Evolutionary conservation across 2,113 vertebrate species (phyloP).

Genomic region (Siniperca chuatsi): DNA sequence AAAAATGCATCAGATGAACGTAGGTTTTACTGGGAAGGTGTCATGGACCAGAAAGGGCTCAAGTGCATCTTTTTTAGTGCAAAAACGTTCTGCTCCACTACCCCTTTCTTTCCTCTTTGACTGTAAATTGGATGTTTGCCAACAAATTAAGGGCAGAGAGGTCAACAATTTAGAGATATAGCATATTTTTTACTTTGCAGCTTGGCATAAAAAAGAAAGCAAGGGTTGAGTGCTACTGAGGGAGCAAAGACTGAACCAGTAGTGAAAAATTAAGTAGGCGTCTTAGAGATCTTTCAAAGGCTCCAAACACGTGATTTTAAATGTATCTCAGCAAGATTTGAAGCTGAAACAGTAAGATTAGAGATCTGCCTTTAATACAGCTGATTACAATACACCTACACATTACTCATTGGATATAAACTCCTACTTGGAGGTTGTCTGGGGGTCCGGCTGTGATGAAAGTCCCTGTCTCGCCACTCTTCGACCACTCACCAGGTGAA

Average conservation of each 20-base stretch:
- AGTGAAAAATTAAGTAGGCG: conserved; percentile 20
- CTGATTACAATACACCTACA: conserved; percentile 16
- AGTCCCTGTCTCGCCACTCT: not conserved
- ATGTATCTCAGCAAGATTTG: conserved; percentile 6
- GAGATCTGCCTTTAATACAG: not conserved
- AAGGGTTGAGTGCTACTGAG: not conserved
- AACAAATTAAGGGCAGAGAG: conserved; percentile 41
- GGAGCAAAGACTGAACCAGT: not conserved
- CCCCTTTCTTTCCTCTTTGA: conserved; percentile 37
- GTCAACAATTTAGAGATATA: conserved; percentile 28
- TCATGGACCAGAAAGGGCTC: conserved; percentile 3
- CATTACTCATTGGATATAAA: conserved; percentile 28
- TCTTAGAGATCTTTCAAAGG: conserved; percentile 38
- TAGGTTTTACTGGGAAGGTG: conserved; percentile 22
- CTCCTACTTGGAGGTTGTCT: not conserved
- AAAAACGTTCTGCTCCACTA: conserved; percentile 28
- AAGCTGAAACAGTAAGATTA: conserved; percentile 10
- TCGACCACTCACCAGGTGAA: conserved; percentile 28
- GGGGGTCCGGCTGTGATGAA: not conserved
- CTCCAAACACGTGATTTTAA: conserved; percentile 24
- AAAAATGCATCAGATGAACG: conserved; percentile 11
- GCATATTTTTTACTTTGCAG: conserved; percentile 1
- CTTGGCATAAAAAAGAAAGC: conserved; percentile 13
- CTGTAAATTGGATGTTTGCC: conserved; percentile 42
- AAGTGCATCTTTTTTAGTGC: conserved; percentile 41